A percentile compares a stretch with the other conserved stretches of the same genome.
Evolutionary conservation across 2,888 invertebrate species (phyloP).

Genomic region (Resseliella maxima): DNA sequence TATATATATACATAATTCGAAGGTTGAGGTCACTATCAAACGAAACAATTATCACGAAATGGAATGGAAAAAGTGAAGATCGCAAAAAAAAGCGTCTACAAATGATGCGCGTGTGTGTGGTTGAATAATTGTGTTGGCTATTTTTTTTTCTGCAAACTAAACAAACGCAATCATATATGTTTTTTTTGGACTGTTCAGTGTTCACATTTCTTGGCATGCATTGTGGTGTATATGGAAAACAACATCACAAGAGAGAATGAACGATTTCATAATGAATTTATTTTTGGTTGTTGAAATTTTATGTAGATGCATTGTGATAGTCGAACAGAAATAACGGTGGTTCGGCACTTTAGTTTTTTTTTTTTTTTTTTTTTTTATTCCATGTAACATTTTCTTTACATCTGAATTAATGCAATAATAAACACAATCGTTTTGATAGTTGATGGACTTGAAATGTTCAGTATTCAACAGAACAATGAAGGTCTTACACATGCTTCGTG

Average conservation of each 20-base stretch:
- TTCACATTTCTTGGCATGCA: neutral
- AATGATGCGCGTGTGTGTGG: neutral
- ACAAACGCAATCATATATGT: slow-evolving; percentile 1
- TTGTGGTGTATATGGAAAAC: neutral
- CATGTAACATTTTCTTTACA: neutral
- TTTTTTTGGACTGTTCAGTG: neutral
- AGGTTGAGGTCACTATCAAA: slow-evolving; percentile 45
- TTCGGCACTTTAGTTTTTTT: neutral
- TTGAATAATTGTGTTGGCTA: slow-evolving; percentile 18
- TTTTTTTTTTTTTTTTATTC: neutral
- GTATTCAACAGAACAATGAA: neutral
- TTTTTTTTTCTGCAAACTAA: neutral
- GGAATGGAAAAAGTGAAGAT: slow-evolving; percentile 14
- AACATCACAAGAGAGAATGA: neutral
- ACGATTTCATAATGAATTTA: neutral
- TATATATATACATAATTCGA: slow-evolving; percentile 16
- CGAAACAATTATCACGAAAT: slow-evolving; percentile 23
- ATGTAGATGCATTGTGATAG: neutral
- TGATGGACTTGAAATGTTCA: slow-evolving; percentile 3
- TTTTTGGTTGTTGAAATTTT: neutral
- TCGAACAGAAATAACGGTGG: neutral
- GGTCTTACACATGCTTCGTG: neutral
- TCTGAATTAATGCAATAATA: neutral
- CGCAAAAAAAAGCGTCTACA: neutral
- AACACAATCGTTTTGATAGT: slow-evolving; percentile 34